Evolutionary conservation across 2,797 vertebrate species (phyloP).

Genomic region (Lacerta bilineata): DNA sequence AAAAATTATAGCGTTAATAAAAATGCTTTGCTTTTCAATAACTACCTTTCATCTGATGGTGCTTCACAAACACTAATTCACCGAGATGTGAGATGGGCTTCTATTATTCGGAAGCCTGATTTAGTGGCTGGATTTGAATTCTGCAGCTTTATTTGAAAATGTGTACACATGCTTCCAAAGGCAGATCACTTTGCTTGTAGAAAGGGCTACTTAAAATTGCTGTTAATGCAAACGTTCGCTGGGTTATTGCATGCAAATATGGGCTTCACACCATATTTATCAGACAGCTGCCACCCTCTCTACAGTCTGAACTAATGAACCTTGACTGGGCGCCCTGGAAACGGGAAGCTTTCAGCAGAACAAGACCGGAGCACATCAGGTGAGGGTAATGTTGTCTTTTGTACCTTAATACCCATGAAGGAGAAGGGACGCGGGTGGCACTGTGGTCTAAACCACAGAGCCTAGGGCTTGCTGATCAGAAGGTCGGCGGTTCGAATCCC

Average conservation of each 20-base stretch:
- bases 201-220: conserved; percentile 31
- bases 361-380: not conserved
- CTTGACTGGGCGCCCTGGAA: not conserved
- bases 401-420: too few species aligned
- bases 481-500: too few species aligned
- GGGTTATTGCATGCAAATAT: conserved; percentile 1
- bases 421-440: too few species aligned
- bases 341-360: not conserved
- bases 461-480: too few species aligned
- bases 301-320: conserved; percentile 24
- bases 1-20: conserved; percentile 1
- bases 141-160: conserved; percentile 16
- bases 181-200: not conserved
- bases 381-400: not conserved
- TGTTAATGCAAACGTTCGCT: not conserved
- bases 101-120: not conserved
- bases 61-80: not conserved
- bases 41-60: not conserved
- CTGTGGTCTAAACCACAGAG: too few species aligned
- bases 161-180: not conserved
- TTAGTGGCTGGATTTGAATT: conserved; percentile 34
- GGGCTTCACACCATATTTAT: not conserved
- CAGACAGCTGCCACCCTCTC: not conserved
- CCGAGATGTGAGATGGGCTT: not conserved
- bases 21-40: conserved; percentile 14